These are phyloP conservation scores for Cerceris ruficornis DNA, from an alignment of 2,888 invertebrate genomes.

Conservation along the genomic window DNA sequence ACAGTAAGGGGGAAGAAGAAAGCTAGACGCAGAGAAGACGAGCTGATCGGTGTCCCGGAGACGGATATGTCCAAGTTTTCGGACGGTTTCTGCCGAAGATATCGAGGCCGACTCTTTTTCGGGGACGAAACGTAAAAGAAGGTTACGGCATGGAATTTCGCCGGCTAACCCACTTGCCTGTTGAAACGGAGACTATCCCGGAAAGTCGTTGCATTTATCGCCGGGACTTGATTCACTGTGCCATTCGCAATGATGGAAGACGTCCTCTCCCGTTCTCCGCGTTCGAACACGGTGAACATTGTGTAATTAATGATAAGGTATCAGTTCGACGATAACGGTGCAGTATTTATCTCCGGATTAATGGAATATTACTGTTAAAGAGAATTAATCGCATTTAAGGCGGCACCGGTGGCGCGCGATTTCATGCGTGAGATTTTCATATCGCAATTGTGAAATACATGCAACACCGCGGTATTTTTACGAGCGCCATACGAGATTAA, in stretches of 20 bases:
- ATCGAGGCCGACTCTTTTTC: constrained; percentile 57
- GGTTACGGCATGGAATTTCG: constrained; percentile 64
- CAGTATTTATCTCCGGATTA: constrained; percentile 58
- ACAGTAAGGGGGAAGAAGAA: neutral
- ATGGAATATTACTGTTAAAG: constrained; percentile 62
- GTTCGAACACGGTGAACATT: constrained; percentile 40
- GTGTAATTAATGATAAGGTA: constrained; percentile 59
- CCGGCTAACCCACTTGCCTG: constrained; percentile 72
- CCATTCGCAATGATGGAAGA: constrained; percentile 28
- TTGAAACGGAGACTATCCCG: constrained; percentile 41
- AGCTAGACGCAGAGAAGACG: constrained; percentile 16
- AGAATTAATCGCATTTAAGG: constrained; percentile 34
- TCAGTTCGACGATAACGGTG: constrained; percentile 49
- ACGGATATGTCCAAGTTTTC: constrained; percentile 59
- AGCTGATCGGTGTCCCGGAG: constrained; percentile 45
- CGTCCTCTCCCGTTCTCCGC: constrained; percentile 24
- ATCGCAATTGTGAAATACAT: constrained; percentile 29
- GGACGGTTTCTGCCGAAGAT: constrained; percentile 39
- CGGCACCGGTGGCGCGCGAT: neutral
- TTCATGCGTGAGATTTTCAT: constrained; percentile 11
- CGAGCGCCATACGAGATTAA: constrained; percentile 5
- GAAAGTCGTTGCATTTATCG: constrained; percentile 30
- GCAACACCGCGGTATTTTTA: neutral
- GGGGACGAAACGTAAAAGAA: constrained; percentile 53
- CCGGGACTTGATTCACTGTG: constrained; percentile 23